Base-by-base conservation (phyloP, 2,113 vertebrate genomes). In the Hydrolagus affinis region DNA sequence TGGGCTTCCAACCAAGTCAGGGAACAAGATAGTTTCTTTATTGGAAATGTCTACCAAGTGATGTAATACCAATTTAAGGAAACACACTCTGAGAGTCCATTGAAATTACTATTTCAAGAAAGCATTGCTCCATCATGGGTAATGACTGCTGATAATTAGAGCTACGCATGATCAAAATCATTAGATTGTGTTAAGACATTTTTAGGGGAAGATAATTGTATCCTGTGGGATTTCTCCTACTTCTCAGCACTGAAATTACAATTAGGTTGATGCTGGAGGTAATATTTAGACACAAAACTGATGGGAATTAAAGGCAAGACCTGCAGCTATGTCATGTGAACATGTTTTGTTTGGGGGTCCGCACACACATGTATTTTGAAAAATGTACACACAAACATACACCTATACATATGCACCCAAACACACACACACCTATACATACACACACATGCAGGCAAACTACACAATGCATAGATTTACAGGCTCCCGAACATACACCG, bases 171-270 rank as follows among this genome's bases (percentile, higher is more conserved):
- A 14, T 15, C 30, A 23, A 72, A 72, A 72, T 32, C 71, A 72
- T 72, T 72, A 72, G 71, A 14, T 72, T 30, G 71, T 72, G 71
- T 72, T 72, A 28, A 72, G 71, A 72, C 25, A 72, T 72, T 72
- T 72, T 72, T 30, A 72, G 25, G 30, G 71, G 25, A 72, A 72
- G 71, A 14, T 72, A 30, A 72, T 72, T 72, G 30, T 72, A 12
- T 25, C 71, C 25, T 32, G 12, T 14, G 11, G 71, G 28, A 30
- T 72, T 72, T 72, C 71, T 72, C 23, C 70, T 72, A 4, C 28
- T 4, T 72, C 70, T 25, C 11, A 11, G 69, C 4, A 70, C 25
- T 70, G 23, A 14, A 72, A 14, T 44, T 44, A 44, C 44, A 44
- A 28, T 30, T 14, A 30, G 71, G 15, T 72, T 15, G 28, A 72